Base-by-base conservation (phyloP, 1,140 invertebrate genomes). In the Eumaeus atala region DNA sequence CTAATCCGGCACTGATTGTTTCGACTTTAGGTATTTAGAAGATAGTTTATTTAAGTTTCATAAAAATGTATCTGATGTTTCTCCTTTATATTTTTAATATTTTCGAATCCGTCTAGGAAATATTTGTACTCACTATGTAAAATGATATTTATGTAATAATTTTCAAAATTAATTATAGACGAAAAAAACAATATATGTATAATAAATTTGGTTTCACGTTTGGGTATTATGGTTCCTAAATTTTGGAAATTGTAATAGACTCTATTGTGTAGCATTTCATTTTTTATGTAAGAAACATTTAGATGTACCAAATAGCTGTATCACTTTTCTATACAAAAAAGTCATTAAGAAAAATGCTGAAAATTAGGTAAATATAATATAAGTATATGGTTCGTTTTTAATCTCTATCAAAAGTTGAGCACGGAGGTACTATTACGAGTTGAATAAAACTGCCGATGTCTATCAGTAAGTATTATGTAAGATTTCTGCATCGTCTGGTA, bases 181-280 rank as follows among this genome's bases (percentile, higher is more conserved):
- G 72, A 79, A 28, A 28, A 28, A 71, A 75, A 74, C 74, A 72
- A 70, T 75, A 76, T 80, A 85, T 82, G 73, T 80, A 82, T 73
- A 72, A 75, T 69, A 73, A 76, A 73, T 83, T 86, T 58, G 75
- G 83, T 84, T 85, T 73, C 79, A 78, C 77, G 77, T 86, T 84
- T 84, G 77, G 84, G 84, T 87, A 84, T 87, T 84, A 87, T 84
- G 84, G 84, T 87, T 87, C 84, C 84, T 87, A 87, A 87, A 87
- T 87, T 86, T 84, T 87, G 81, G 80, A 87, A 84, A 87, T 84
- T 87, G 80, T 84, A 87, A 84, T 87, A 84, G 80, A 83, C 74
- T 86, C 83, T 86, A 86, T 86, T 83, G 74, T 78, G 77, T 84
- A 86, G 79, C 74, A 71, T 80, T 86, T 86, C 67, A 72, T 84